Base-by-base conservation (phyloP, 2,113 vertebrate species). In the Motacilla alba region DNA sequence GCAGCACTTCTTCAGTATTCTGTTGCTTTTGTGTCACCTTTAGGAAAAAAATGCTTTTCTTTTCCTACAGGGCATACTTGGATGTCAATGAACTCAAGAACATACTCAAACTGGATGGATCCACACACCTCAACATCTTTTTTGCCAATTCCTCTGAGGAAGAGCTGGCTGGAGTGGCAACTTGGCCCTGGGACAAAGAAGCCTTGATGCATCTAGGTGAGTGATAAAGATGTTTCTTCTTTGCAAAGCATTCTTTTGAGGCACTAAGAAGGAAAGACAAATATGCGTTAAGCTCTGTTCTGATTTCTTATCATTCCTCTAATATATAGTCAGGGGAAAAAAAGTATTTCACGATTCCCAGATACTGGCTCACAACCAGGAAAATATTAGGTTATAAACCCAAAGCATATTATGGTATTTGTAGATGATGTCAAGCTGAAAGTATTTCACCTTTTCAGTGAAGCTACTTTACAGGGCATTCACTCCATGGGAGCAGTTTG, bases 121-220 rank as follows among this genome's bases (percentile, higher is more conserved):
- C 99, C 13, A 99, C 99, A 68, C 99, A 99, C 96, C 99, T 99
- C 97, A 99, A 99, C 92, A 98, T 99, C 97, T 99, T 99, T 98
- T 99, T 99, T 97, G 99, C 99, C 97, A 99, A 99, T 95, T 99
- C 99, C 47, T 99, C 99, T 3, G 99, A 99, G 97, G 99, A 99
- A 97, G 99, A 99, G 94, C 97, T 99, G 97, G 99, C 99, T 41
- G 99, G 99, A 91, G 98, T 99, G 81, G 99, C 99, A 90, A 99
- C 99, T 95, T 99, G 99, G 99, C 99, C 99, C 5, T 99, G 99
- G 99, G 99, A 99, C 98, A 99, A 99, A 95, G 99, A 99, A 94
- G 99, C 99, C 72, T 98, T 99, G 86, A 99, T 99, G 95, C 99
- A 99, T 98, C 98, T 99, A 96, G 99, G 99, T 99, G 95, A 97